Evolutionary conservation across 2,113 vertebrate genomes (phyloP).

Genomic region (Coreoperca whiteheadi): DNA sequence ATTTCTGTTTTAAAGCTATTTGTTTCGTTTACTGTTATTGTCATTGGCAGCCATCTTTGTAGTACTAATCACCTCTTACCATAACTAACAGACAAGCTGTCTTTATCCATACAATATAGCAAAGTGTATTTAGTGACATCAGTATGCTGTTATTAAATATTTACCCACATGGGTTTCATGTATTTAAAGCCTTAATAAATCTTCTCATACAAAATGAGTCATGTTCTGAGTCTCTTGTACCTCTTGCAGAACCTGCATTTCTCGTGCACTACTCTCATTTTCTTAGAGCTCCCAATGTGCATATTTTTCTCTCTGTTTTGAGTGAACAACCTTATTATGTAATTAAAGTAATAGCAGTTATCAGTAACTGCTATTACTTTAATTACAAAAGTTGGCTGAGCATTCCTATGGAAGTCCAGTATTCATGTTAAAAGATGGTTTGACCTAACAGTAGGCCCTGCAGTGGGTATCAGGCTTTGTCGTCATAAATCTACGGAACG

Average conservation of each 20-base stretch:
- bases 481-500: background rate
- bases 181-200: conserved; percentile 83
- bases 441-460: background rate
- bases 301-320: background rate
- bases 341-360: background rate
- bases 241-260: conserved; percentile 16
- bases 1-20: conserved; percentile 29
- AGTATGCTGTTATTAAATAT: conserved; percentile 57
- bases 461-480: background rate
- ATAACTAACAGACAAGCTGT: conserved; percentile 26
- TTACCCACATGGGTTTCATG: conserved; percentile 36
- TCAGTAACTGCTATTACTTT: too few relatives aligned
- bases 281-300: background rate
- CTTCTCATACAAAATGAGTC: conserved; percentile 14
- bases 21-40: conserved; percentile 27
- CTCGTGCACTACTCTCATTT: conserved; percentile 13
- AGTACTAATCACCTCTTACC: conserved; percentile 31
- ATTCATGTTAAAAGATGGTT: background rate
- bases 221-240: conserved; percentile 7
- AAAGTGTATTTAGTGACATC: conserved; percentile 50
- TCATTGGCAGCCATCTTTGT: conserved; percentile 33
- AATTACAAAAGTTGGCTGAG: background rate
- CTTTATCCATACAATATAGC: conserved; percentile 25
- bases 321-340: background rate
- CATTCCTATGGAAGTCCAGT: background rate